These are phyloP conservation scores for Pseudachorutes palmiensis DNA, from an alignment of 1,140 invertebrate species.

Conservation along the genomic window DNA sequence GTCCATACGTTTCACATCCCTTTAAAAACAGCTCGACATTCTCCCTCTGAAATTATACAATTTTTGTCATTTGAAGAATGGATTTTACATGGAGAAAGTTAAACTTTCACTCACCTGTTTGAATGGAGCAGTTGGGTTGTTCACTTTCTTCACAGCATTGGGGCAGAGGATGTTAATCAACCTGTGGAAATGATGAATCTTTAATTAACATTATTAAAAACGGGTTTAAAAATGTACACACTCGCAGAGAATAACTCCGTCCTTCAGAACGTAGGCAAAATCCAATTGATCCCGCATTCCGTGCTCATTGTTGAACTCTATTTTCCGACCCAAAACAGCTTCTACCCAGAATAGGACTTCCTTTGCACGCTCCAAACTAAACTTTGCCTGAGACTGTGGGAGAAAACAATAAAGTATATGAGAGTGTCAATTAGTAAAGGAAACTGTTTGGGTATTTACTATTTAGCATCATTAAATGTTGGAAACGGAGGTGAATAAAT, in stretches of 20 bases:
- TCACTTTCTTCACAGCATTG: constrained; percentile 44
- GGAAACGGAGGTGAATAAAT: too few relatives aligned
- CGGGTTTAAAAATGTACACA: constrained; percentile 39
- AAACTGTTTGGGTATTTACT: neutral
- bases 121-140: constrained; percentile 45
- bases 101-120: constrained; percentile 43
- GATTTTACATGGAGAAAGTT: too few relatives aligned
- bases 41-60: constrained; percentile 47
- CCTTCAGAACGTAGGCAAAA: constrained; percentile 48
- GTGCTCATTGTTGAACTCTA: constrained; percentile 40
- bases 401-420: constrained; percentile 17
- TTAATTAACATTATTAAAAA: constrained; percentile 18
- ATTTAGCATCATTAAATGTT: neutral
- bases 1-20: constrained; percentile 52
- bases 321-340: constrained; percentile 42
- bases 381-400: constrained; percentile 50
- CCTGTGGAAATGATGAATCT: constrained; percentile 38
- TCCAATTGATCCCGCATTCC: constrained; percentile 46
- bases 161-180: constrained; percentile 44
- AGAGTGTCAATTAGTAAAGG: neutral
- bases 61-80: too few relatives aligned
- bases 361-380: constrained; percentile 47
- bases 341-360: constrained; percentile 48
- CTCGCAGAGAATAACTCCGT: constrained; percentile 49
- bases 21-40: constrained; percentile 59